A percentile compares a stretch with the other conserved stretches of the same genome.
phyloP scores from a whole-genome alignment of 2,888 invertebrate genomes.

The Zaprionus obscuricornis region DNA sequence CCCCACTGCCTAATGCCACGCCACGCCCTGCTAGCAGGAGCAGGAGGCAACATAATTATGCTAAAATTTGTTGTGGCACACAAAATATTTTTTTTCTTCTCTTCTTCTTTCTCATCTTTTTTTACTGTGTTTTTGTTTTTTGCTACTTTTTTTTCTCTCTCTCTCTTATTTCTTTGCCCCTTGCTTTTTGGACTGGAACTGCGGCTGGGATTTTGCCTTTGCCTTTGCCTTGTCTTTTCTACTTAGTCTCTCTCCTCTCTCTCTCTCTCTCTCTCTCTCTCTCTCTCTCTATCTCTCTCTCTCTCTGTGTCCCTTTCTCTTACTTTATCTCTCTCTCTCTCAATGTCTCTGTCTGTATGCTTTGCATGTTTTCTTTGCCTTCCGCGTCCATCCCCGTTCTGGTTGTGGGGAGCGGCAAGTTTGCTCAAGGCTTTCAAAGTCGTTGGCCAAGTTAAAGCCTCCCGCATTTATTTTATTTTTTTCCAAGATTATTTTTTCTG shows the following conservation, averaged over 20 bases:
- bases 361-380: too few species aligned
- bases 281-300: too few species aligned
- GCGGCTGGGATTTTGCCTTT: slow-evolving; percentile 40
- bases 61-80: slow-evolving; percentile 72
- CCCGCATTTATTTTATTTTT: slow-evolving; percentile 41
- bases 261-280: too few species aligned
- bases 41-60: slow-evolving; percentile 66
- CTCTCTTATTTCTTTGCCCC: neutral
- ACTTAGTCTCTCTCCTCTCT: too few species aligned
- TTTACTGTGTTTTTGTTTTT: too few species aligned
- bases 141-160: slow-evolving; percentile 23
- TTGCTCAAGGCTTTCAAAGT: neutral
- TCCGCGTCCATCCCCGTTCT: too few species aligned
- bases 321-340: too few species aligned
- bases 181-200: slow-evolving; percentile 41
- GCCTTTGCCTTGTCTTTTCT: slow-evolving; percentile 1
- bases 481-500: slow-evolving; percentile 65
- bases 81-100: slow-evolving; percentile 46
- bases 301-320: too few species aligned
- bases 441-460: slow-evolving; percentile 31
- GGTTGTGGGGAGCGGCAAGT: slow-evolving; percentile 33
- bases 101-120: slow-evolving; percentile 16
- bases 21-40: neutral
- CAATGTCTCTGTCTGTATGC: too few species aligned
- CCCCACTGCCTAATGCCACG: neutral